These are phyloP conservation scores for Strigops habroptila DNA, from an alignment of 2,113 vertebrate genomes.

Conservation along the genomic window DNA sequence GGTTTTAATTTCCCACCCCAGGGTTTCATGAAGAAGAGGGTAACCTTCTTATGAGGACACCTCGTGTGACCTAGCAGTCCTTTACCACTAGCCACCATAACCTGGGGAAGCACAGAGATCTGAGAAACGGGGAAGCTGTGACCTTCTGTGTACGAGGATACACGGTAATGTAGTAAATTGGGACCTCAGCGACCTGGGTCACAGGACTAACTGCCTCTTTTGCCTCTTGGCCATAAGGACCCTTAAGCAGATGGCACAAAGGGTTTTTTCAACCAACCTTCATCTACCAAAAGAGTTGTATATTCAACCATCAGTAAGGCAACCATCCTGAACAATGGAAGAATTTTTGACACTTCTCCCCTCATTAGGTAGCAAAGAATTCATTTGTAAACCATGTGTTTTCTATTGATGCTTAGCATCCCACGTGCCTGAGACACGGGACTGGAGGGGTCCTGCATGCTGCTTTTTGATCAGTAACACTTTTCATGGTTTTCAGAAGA, in stretches of 20 bases:
- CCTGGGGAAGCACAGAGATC: fast-evolving
- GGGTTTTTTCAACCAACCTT: neutral
- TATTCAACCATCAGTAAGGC: neutral
- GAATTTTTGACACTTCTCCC: neutral
- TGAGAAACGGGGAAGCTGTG: neutral
- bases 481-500: neutral
- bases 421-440: neutral
- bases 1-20: neutral
- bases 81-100: neutral
- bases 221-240: neutral
- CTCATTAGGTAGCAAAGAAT: neutral
- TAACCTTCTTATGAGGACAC: neutral
- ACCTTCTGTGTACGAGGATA: neutral
- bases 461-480: neutral
- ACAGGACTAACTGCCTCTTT: fast-evolving
- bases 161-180: neutral
- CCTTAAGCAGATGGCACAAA: neutral
- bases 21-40: neutral
- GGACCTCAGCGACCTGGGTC: fast-evolving
- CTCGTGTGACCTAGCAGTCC: neutral
- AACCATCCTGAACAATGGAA: fast-evolving
- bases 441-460: fast-evolving
- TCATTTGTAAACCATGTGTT: neutral
- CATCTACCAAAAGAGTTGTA: neutral
- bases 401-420: neutral